These are phyloP conservation scores for Neolamprologus falcicula DNA, from an alignment of 2,113 vertebrate genomes.

Conservation along the genomic window DNA sequence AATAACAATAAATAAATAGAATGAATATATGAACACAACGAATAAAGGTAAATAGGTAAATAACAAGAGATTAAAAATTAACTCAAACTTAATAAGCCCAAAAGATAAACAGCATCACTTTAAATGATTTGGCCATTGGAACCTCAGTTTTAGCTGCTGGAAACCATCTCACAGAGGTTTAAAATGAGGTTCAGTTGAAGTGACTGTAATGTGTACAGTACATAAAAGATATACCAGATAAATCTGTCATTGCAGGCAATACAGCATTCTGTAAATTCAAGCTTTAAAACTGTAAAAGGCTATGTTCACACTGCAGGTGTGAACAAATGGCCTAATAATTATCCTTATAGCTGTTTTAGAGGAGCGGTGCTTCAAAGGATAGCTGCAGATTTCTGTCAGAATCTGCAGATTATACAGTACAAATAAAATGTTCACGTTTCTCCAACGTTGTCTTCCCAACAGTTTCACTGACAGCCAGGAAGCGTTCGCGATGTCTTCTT, in stretches of 20 bases:
- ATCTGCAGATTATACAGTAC: neutral
- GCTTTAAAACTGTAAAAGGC: neutral
- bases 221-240: neutral
- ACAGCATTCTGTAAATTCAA: neutral
- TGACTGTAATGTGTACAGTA: neutral
- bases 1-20: neutral
- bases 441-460: neutral
- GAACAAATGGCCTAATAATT: rapidly evolving
- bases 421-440: neutral
- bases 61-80: neutral
- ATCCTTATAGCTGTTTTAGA: neutral
- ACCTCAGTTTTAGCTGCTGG: neutral
- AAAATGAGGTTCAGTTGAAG: neutral
- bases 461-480: neutral
- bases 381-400: neutral
- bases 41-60: neutral
- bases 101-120: neutral
- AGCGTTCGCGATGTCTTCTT: rapidly evolving
- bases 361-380: neutral
- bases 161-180: neutral
- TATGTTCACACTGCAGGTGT: no score
- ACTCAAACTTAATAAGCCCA: neutral
- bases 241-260: neutral
- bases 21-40: neutral
- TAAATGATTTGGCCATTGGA: neutral